Conservation (phyloP, 2,797 vertebrate species). For the Percopsis omiscomaycus region DNA sequence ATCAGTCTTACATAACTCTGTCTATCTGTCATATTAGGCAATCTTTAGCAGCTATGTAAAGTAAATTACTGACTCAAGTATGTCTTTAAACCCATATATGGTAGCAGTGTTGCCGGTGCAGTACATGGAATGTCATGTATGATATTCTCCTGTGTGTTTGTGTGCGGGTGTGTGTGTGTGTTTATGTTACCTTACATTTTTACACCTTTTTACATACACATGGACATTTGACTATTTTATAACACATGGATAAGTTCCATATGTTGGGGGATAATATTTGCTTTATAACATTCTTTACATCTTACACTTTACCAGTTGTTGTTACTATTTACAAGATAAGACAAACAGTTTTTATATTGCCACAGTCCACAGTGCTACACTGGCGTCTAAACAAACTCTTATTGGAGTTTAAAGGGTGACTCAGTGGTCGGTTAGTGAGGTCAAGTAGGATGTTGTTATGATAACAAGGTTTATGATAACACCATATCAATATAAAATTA, state of each 20-base stretch:
- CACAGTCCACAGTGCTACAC: neutral
- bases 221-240: no score
- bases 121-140: conserved; percentile 64
- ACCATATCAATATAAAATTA: no score
- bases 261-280: neutral
- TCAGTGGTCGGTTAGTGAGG: no score
- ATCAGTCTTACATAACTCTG: neutral
- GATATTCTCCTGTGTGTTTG: conserved; percentile 15
- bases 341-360: neutral
- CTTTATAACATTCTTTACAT: neutral
- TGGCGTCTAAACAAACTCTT: no score
- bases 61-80: conserved; percentile 17
- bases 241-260: neutral
- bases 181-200: neutral
- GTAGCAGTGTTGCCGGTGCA: conserved; percentile 51
- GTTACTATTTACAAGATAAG: neutral
- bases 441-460: no score
- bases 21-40: neutral
- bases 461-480: no score
- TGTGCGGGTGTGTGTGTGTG: conserved; percentile 2
- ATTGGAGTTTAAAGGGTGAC: no score
- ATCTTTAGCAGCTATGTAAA: neutral
- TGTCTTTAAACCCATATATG: conserved; percentile 59
- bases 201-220: no score
- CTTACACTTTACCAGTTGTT: neutral